Evolutionary conservation across 2,888 invertebrate genomes (phyloP).

Genomic region (Nephrotoma guestfalica): DNA sequence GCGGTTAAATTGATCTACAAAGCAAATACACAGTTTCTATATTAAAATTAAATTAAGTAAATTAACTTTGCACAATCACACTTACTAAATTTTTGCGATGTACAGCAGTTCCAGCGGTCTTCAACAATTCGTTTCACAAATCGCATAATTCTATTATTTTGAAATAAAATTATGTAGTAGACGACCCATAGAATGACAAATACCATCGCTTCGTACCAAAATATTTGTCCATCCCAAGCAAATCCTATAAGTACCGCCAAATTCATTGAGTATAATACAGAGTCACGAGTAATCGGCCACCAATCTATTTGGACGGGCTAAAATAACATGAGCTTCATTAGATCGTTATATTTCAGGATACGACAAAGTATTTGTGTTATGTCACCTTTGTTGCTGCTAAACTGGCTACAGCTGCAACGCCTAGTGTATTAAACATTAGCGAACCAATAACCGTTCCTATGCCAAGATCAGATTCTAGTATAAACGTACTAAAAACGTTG

Average conservation of each 20-base stretch:
- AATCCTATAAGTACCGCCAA: conserved; percentile 55
- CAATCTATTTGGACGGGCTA: conserved; percentile 40
- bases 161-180: conserved; percentile 47
- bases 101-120: conserved; percentile 4
- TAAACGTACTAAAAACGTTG: conserved; percentile 66
- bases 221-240: conserved; percentile 52
- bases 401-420: conserved; percentile 60
- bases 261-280: conserved; percentile 45
- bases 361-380: conserved; percentile 13
- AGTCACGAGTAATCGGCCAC: conserved; percentile 66
- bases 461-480: conserved; percentile 61
- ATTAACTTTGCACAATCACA: too few relatives aligned
- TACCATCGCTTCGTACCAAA: conserved; percentile 61
- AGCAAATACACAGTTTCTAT: not conserved
- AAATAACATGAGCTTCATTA: not conserved
- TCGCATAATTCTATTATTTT: conserved; percentile 5
- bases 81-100: not conserved
- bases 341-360: not conserved
- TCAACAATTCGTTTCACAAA: not conserved
- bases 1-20: not conserved
- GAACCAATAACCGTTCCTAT: conserved; percentile 65
- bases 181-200: conserved; percentile 53
- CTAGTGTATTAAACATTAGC: conserved; percentile 56
- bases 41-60: not conserved
- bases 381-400: conserved; percentile 45